phyloP scores from a whole-genome alignment of 92 coral and sea anemone genomes.

The Epizoanthus stellaris region DNA sequence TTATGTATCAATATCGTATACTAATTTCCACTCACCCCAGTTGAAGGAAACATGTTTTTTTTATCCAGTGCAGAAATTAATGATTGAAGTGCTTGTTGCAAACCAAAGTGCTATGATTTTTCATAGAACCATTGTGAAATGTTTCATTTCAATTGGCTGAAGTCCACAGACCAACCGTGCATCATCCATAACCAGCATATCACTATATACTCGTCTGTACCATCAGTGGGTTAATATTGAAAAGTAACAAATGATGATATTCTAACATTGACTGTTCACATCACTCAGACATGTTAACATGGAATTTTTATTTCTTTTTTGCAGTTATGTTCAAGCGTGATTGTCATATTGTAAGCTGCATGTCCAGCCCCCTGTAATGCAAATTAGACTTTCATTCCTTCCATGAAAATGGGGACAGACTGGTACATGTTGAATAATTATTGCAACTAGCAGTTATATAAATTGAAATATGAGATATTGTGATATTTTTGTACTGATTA shows the following conservation, averaged over 20 bases:
- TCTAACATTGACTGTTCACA: neutral
- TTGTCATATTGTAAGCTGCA: constrained; percentile 41
- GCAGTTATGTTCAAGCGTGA: constrained; percentile 83
- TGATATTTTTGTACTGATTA: no score
- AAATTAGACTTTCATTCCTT: neutral
- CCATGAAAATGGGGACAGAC: neutral
- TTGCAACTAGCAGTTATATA: neutral
- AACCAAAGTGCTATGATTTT: no score
- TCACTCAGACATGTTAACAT: constrained; percentile 24
- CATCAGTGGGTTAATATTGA: neutral
- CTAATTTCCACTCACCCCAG: no score
- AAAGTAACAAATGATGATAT: neutral
- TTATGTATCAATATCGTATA: no score
- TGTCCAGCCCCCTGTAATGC: constrained; percentile 17
- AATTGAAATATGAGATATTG: no score
- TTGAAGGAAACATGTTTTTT: no score
- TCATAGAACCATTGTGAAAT: no score
- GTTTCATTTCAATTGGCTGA: no score
- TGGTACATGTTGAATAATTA: neutral
- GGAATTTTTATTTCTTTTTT: constrained; percentile 56
- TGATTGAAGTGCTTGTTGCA: no score
- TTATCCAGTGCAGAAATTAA: no score
- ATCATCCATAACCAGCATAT: no score
- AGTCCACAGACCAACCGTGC: no score
- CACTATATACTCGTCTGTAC: neutral